Evolutionary conservation across 1,140 invertebrate species (phyloP), one percentile per base, ranked within the genome.

Genomic region (Limonius californicus): DNA sequence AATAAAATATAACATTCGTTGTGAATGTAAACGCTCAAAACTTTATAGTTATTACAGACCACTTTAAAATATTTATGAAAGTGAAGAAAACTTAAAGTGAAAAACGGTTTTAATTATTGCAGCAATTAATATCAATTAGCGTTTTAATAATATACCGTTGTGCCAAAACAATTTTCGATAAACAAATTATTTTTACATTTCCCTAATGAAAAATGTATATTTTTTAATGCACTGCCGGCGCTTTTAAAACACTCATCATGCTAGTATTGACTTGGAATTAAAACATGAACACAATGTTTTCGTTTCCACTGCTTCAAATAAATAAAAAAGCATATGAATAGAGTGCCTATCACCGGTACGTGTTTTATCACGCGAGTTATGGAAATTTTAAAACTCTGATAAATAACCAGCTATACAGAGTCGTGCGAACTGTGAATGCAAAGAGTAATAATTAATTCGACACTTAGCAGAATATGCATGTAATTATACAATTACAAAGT

Each of bases 401-500:
- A 50, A 18, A 18, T 50, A 19, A 18, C 16, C 12, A n/a, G 4
- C 8, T 19, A 50, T 6, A 6, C n/a, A 8, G 15, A 8, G 19
- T 2, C 9, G 45, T 8, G 45, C 45, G 16, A 18, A 50, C 16
- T 50, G 2, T 2, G n/a, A 15, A 45, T 45, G 12, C 16, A 19
- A 50, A 18, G 45, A 18, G 16, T 11, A 21, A 50, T 19, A 50
- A 50, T 19, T 19, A 50, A 19, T 12, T 19, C 45, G 15, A 18
- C 20, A 19, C 45, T 50, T 45, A 18, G n/a, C 42, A 18, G 19
- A 50, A 50, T 50, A 50, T 50, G 8, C 11, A 16, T n/a, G 16
- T 50, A 50, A 19, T 50, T 50, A 50, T 18, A 50, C 14, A 8
- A 50, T 50, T 7, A 50, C 45, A 50, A 50, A 50, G 45, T 50